phyloP scores from a whole-genome alignment of 53 echinoderm and acorn worm species.

The Luidia sarsii region DNA sequence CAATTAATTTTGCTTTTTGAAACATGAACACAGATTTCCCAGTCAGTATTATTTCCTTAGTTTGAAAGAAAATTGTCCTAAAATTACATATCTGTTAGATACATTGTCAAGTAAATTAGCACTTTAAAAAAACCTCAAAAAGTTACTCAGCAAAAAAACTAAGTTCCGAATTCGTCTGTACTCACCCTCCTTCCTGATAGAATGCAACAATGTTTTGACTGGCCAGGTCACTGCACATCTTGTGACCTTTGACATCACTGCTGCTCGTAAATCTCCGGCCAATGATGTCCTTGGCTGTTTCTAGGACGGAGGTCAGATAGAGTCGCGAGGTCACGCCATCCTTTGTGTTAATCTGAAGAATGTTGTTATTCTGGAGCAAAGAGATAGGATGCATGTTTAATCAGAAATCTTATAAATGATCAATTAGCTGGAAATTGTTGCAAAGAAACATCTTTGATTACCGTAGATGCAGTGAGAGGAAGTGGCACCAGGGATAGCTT shows the following conservation, averaged over 20 bases:
- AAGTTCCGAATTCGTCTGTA: not conserved
- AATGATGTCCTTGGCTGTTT: conserved; percentile 80
- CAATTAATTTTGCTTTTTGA: too few relatives aligned
- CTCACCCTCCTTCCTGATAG: conserved; percentile 81
- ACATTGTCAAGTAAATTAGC: too few relatives aligned
- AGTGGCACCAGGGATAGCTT: too few relatives aligned
- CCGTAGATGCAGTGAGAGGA: too few relatives aligned
- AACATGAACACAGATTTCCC: too few relatives aligned
- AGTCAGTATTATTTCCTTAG: too few relatives aligned
- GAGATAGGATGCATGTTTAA: not conserved
- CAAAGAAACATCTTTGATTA: too few relatives aligned
- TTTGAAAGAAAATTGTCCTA: too few relatives aligned
- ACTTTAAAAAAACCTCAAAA: too few relatives aligned
- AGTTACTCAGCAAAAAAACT: not conserved
- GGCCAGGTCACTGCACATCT: conserved; percentile 91
- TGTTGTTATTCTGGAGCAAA: conserved; percentile 75
- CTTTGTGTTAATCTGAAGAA: conserved; percentile 75
- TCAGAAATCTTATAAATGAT: not conserved
- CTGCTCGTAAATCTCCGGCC: conserved; percentile 66
- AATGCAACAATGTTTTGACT: conserved; percentile 83
- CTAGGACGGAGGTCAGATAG: conserved; percentile 69
- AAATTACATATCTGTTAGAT: too few relatives aligned
- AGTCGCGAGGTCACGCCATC: conserved; percentile 71
- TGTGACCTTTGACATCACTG: conserved; percentile 67
- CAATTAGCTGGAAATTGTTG: too few relatives aligned